Base-by-base conservation (phyloP, 2,797 vertebrate genomes). In the Poecilia gillii region DNA sequence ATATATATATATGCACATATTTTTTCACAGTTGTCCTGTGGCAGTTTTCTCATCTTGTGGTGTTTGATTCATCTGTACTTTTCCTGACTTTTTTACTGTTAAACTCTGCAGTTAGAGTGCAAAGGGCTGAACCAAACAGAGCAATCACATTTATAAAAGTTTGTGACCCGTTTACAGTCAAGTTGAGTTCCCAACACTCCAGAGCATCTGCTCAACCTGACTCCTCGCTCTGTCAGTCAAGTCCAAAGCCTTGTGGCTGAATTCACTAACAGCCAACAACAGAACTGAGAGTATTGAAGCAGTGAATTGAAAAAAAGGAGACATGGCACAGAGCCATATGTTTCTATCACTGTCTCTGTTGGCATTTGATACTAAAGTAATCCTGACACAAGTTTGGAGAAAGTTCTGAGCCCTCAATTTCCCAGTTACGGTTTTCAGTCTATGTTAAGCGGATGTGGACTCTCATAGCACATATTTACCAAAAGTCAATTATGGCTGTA, bases 21-120 rank as follows among this genome's bases (percentile, higher is more conserved):
- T 64, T 64, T 64, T 64, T 36, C 59, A 16, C 2, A 72, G n/a
- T 31, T 31, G 14, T 28, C n/a, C 46, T 36, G 8, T 73, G 71
- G 39, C 16, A 5, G 70, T 31, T 73, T 73, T 53, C 47, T 36
- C 72, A 74, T 41, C n/a, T 59, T 57, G 36, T 59, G 51, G 53
- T 74, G 43, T 36, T 9, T 47, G 9, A 72, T n/a, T 47, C 2
- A 28, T 28, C 41, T 73, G 20, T 31, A 11, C 55, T 45, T n/a
- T 31, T 31, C n/a, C 14, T 41, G 9, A 62, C 36, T 41, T 59
- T 59, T 53, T 45, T 11, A 14, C 16, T 18, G 33, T 31, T 31
- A 75, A 43, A 43, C 73, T n/a, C n/a, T 45, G n/a, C 41, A 75
- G 55, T 75, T 45, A 75, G n/a, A 64, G 43, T 71, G 59, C 43